phyloP scores from a whole-genome alignment of 92 coral and sea anemone species.

The Epizoanthus ramosus region DNA sequence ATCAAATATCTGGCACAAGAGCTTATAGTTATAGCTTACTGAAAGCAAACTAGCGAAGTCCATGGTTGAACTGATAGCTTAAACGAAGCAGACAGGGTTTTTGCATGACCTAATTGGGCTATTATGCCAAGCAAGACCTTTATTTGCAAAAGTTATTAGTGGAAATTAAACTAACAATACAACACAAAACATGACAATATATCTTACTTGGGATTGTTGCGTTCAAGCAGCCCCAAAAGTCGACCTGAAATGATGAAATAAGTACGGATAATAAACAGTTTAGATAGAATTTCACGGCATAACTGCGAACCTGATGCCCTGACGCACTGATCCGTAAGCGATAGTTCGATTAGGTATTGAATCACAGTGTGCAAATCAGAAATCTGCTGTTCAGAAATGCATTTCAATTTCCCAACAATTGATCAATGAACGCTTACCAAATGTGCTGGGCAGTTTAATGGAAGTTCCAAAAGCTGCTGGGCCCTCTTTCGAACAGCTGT shows the following conservation, averaged over 20 bases:
- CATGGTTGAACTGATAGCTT: slow-evolving; percentile 46
- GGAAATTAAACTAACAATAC: slow-evolving; percentile 92
- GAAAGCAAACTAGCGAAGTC: slow-evolving; percentile 7
- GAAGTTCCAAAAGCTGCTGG: slow-evolving; percentile 80
- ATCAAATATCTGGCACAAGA: slow-evolving; percentile 27
- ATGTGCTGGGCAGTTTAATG: slow-evolving; percentile 94
- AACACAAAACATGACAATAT: slow-evolving; percentile 45
- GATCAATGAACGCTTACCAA: slow-evolving; percentile 76
- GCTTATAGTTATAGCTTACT: neutral
- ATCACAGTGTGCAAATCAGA: slow-evolving; percentile 8
- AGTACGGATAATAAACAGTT: slow-evolving; percentile 26
- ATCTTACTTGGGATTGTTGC: slow-evolving; percentile 79
- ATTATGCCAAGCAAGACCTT: slow-evolving; percentile 97
- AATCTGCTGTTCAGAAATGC: slow-evolving; percentile 32
- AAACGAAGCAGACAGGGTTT: slow-evolving; percentile 58
- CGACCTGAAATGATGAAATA: slow-evolving; percentile 70
- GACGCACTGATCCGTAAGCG: neutral
- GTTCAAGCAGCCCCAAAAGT: slow-evolving; percentile 88
- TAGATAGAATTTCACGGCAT: slow-evolving; percentile 21
- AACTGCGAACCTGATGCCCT: slow-evolving; percentile 24
- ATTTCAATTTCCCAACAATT: slow-evolving; percentile 39
- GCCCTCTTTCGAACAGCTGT: slow-evolving; percentile 78
- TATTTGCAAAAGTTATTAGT: slow-evolving; percentile 99
- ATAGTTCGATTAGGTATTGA: slow-evolving; percentile 14
- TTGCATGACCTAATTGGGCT: slow-evolving; percentile 95